phyloP scores from a whole-genome alignment of 1,140 invertebrate genomes.

The Lucilia sericata region DNA sequence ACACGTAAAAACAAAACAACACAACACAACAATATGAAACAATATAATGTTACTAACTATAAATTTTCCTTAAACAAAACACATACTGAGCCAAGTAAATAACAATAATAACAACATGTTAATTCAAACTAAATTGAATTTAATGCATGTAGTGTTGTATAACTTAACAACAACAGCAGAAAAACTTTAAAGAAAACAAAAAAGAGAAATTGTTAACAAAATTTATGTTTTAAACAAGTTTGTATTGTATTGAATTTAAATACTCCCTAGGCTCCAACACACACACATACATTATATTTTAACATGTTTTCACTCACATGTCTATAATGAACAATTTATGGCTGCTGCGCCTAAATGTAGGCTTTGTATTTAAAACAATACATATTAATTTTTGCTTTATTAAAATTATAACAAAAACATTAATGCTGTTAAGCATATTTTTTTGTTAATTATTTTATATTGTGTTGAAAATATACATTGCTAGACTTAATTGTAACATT shows the following conservation, averaged over 20 bases:
- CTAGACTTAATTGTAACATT: no score
- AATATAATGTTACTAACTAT: neutral
- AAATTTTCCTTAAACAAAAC: neutral
- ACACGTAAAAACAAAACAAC: constrained; percentile 43
- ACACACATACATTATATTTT: neutral
- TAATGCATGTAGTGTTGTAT: constrained; percentile 37
- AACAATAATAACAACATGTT: constrained; percentile 19
- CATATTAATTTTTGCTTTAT: constrained; percentile 4
- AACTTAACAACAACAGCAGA: no score
- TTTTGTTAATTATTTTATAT: no score
- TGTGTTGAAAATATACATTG: no score
- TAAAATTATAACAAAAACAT: neutral
- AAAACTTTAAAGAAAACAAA: neutral
- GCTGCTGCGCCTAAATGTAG: constrained; percentile 32
- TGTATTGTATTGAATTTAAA: constrained; percentile 39
- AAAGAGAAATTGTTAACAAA: neutral
- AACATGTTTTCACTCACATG: neutral
- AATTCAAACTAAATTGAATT: constrained; percentile 46
- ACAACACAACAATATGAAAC: neutral
- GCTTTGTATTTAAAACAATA: neutral
- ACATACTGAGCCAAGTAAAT: constrained; percentile 15
- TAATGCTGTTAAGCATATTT: no score
- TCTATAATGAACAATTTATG: constrained; percentile 22
- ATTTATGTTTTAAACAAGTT: constrained; percentile 13
- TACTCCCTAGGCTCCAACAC: constrained; percentile 25